phyloP scores from a whole-genome alignment of 2,113 vertebrate species.

The Pseudolaguvia tuberculata region DNA sequence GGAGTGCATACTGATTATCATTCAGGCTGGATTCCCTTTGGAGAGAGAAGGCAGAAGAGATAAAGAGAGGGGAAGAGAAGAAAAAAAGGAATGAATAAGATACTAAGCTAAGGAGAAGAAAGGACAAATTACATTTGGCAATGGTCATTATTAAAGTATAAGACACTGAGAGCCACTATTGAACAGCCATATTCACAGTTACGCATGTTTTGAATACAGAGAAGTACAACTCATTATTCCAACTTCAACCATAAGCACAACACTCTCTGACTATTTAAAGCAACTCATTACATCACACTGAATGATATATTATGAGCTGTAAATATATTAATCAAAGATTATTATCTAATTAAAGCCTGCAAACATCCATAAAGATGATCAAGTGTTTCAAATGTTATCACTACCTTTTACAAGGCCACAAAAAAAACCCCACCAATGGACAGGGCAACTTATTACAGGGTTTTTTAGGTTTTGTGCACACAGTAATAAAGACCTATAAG shows the following conservation, averaged over 20 bases:
- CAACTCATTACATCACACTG: background rate
- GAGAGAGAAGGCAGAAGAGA: conserved; percentile 52
- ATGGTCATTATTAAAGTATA: background rate
- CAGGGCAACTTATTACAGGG: background rate
- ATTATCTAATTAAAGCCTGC: background rate
- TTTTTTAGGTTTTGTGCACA: background rate
- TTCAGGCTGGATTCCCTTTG: conserved; percentile 76
- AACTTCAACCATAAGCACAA: background rate
- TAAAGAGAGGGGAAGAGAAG: conserved; percentile 45
- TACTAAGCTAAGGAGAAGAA: conserved; percentile 3
- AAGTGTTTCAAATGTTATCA: background rate
- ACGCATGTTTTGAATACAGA: background rate
- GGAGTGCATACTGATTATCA: conserved; percentile 69
- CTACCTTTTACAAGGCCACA: background rate
- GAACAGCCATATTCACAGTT: background rate
- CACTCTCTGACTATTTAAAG: background rate
- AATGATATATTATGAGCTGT: background rate
- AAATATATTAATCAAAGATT: background rate
- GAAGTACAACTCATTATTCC: background rate
- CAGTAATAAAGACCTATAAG: background rate
- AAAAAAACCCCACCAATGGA: background rate
- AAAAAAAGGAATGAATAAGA: conserved; percentile 44
- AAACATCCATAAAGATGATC: background rate
- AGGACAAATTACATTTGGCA: conserved; percentile 8
- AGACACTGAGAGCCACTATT: background rate